Evolutionary conservation across 2,113 vertebrate species (phyloP), one percentile per base, ranked within the genome.

Genomic region (Oryzias melastigma): DNA sequence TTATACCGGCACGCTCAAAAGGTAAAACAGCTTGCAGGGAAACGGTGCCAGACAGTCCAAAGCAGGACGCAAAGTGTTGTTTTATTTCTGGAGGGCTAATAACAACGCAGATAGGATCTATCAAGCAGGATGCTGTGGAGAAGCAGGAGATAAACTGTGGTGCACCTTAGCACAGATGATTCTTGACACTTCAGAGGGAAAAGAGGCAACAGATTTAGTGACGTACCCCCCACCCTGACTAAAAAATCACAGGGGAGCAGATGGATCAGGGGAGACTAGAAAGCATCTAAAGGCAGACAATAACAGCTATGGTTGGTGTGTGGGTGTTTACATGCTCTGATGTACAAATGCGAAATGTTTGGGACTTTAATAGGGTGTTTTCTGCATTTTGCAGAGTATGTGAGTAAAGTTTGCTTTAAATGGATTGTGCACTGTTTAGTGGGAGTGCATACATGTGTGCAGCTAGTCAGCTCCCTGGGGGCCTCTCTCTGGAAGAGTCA

Each of bases 81-180:
- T 85, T 87, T 82, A 85, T 82, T 84, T 85, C 87, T 77, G 54
- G 68, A 82, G 81, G 87, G 78, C 71, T 82, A 84, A 79, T 77
- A 84, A 77, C 73, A 60, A 71, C 52, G 22, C 71, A 75, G 77
- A 80, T 81, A 78, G 78, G 80, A 72, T 83, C 84, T 76, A 77
- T 80, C 87, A 83, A 35, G 85, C 78, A 12, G 85, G 85, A 77
- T 74, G 80, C 74, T 19, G 66, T 57, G 60, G 58, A 75, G 73
- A 75, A 61, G 74, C 42, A 69, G 65, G 69, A 84, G 81, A 84
- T 77, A 84, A 85, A 80, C 73, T 62, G 77, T 68, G 77, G 68
- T 68, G 74, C 81, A 84, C 72, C 82, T 85, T 67, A 75, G 84
- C 75, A 62, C 77, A 73, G 71, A 81, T 65, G 77, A 85, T 62